Conservation (phyloP, 2,888 invertebrate species). For the Camponotus fellah region DNA sequence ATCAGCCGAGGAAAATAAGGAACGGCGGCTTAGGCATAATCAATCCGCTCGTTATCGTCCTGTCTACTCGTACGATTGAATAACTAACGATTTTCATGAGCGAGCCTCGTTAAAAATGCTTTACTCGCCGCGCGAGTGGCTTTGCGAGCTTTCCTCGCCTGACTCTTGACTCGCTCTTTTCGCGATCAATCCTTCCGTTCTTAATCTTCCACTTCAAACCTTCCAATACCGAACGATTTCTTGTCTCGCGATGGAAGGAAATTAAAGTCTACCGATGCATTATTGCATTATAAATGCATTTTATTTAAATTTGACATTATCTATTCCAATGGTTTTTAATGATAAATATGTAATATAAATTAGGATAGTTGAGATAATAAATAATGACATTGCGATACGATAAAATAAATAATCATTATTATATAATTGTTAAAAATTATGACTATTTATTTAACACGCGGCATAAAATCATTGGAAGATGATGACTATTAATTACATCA, state of each 20-base stretch:
- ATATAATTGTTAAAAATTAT: slow-evolving; percentile 41
- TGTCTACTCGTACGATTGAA: slow-evolving; percentile 71
- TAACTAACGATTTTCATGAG: slow-evolving; percentile 77
- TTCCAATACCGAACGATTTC: slow-evolving; percentile 16
- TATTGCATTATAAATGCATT: not conserved
- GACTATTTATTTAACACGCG: slow-evolving; percentile 25
- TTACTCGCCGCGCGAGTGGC: slow-evolving; percentile 64
- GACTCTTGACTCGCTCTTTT: slow-evolving; percentile 26
- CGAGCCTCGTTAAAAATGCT: slow-evolving; percentile 80
- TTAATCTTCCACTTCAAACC: not conserved
- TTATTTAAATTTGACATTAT: not conserved
- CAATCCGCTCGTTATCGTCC: slow-evolving; percentile 77
- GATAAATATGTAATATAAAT: not conserved
- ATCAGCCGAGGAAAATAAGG: slow-evolving; percentile 60
- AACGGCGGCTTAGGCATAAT: slow-evolving; percentile 73
- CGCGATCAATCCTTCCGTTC: not conserved
- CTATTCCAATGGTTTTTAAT: not conserved
- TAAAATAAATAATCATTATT: slow-evolving; percentile 29
- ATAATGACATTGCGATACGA: not conserved
- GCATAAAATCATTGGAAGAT: slow-evolving; percentile 26
- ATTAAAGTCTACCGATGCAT: not conserved
- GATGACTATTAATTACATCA: slow-evolving; percentile 50
- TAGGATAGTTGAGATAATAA: not conserved
- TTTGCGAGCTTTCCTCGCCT: slow-evolving; percentile 17
- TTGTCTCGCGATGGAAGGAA: not conserved